Evolutionary conservation across 2,113 vertebrate species (phyloP).

Genomic region (Silurus glanis): DNA sequence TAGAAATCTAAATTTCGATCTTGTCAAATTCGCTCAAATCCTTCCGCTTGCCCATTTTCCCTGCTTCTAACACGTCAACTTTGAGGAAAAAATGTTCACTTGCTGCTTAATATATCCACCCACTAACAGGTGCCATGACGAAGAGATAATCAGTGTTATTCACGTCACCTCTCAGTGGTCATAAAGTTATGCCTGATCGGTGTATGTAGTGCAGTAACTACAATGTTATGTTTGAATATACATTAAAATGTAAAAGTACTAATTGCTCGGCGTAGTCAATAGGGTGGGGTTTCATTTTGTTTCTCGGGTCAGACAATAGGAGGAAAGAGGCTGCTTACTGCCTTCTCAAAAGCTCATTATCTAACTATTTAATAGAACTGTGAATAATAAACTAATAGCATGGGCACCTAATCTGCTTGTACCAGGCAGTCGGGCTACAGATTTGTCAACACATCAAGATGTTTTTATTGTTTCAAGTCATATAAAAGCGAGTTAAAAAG

Average conservation of each 20-base stretch:
- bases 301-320: not conserved
- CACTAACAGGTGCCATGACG: too few relatives aligned
- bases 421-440: not conserved
- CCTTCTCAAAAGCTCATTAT: not conserved
- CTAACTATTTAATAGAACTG: not conserved
- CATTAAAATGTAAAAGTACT: not conserved
- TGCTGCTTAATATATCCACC: too few relatives aligned
- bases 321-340: not conserved
- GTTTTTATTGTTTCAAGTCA: not conserved
- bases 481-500: not conserved
- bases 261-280: not conserved
- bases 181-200: too few relatives aligned
- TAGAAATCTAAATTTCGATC: too few relatives aligned
- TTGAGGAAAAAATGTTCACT: too few relatives aligned
- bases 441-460: not conserved
- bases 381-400: not conserved
- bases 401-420: not conserved
- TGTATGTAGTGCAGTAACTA: not conserved
- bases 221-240: not conserved
- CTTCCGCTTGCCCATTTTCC: too few relatives aligned
- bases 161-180: too few relatives aligned
- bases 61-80: too few relatives aligned
- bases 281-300: not conserved
- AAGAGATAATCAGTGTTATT: too few relatives aligned
- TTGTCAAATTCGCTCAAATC: too few relatives aligned